Base-by-base conservation (phyloP, 2,888 invertebrate genomes). In the Hirtodrosophila confusa region DNA sequence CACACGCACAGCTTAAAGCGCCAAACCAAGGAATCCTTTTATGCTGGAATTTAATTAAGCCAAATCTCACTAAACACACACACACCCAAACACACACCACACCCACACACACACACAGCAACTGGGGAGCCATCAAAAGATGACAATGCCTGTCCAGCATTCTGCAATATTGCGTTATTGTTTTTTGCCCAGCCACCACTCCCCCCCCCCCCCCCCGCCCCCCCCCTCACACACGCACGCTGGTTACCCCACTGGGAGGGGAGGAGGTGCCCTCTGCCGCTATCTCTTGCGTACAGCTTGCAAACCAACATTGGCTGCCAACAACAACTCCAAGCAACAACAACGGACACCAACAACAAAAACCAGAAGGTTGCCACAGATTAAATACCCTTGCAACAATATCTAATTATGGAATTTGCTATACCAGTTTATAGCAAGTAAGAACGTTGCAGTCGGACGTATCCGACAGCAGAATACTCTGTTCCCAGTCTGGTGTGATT, bases 21-120 rank as follows among this genome's bases (percentile, higher is more conserved):
- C 36, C 66, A 49, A 6, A 27, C 27, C 27, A 63, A 63, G 55
- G 69, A 85, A 86, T 84, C 87, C 87, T 70, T 86, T 82, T 75
- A 86, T 85, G 63, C 75, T 43, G 70, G 66, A 86, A 86, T 82
- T 87, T 82, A 82, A 82, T 82, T 87, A 82, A 84, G 63, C 64
- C 75, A 87, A 82, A 85, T 85, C 85, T 80, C 60, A 64, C 78
- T 82, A 87, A 82, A 43, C 76, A 69, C 45, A 51, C 45, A 58
- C 41, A 57, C 37, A 31, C 48, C 39, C 40, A 23, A 17, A 17
- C 29, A 33, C 27, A 31, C 27, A 37, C 33, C 43, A 48, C 48
- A 68, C 24, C 40, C n/a, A n/a, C 17, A 45, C 43, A 37, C 44
- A 63, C 47, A 50, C 17, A 37, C 57, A 51, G 35, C 43, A 50